Conservation (phyloP, 2,888 invertebrate genomes). For the Metopia argyrocephala region DNA sequence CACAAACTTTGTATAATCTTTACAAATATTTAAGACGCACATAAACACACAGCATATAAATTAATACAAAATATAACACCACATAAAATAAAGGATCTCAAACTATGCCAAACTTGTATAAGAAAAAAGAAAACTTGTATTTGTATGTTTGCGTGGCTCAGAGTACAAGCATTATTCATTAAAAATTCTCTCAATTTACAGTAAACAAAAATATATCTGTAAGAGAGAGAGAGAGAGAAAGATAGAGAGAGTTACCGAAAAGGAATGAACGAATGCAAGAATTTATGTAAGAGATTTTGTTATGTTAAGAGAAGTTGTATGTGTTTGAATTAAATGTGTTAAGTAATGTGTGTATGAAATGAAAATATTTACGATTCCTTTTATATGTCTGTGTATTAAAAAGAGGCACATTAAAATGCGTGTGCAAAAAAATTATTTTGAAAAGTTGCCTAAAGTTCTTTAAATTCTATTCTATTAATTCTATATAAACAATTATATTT, state of each 20-base stretch:
- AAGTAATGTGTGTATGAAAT: constrained; percentile 9
- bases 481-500: no score
- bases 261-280: background rate
- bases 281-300: background rate
- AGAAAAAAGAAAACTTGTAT: background rate
- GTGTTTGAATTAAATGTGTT: background rate
- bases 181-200: background rate
- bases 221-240: background rate
- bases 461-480: no score
- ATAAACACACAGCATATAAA: background rate
- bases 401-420: no score
- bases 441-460: no score
- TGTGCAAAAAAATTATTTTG: no score
- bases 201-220: background rate
- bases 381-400: no score
- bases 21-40: constrained; percentile 4
- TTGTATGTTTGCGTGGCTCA: background rate
- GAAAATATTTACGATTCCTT: constrained; percentile 3
- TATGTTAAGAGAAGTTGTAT: background rate
- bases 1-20: constrained; percentile 41
- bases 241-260: background rate
- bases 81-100: background rate
- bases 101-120: background rate
- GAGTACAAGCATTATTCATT: background rate
- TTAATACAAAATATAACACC: background rate